Base-by-base conservation (phyloP, 1,140 invertebrate genomes). In the Zaprionus inermis region DNA sequence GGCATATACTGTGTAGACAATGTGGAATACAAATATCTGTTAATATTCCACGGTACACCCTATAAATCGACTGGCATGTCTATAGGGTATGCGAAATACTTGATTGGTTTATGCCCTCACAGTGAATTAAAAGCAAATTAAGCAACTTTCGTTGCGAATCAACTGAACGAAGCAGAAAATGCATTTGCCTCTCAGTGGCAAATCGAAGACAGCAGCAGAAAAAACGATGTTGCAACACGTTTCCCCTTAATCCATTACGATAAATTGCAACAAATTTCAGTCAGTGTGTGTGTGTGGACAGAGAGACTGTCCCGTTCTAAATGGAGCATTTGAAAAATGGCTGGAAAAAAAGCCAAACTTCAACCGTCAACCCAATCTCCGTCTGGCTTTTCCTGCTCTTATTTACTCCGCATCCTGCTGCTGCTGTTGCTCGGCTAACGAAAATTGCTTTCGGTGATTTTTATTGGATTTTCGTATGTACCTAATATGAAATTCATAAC, bases 361-460 rank as follows among this genome's bases (percentile, higher is more conserved):
- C 51, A 51, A 38, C 38, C 41, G 57, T 58, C 56, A 75, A 75
- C 56, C 58, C 64, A 69, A 68, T 73, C 64, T 78, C 55, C 49
- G 55, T 54, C 51, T 74, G 52, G 38, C 56, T 69, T 36, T 67
- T 41, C 30, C 41, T 12, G 58, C 57, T 67, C 52, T 65, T 54
- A 24, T 44, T 60, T 22, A 24, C 22, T 36, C 46, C 59, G 14
- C 49, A 34, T 61, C 36, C 24, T 51, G 24, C n/a, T 34, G 64
- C 36, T 12, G n/a, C 28, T 55, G 16, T 22, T 56, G 76, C 49
- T 34, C 34, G 44, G 28, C 77, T 49, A 74, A 69, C 71, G 72
- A 80, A 88, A 88, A 88, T 88, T 89, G 84, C 83, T 89, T 88
- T 88, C 79, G 80, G 84, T 83, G 79, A 88, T 88, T 88, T 88